Evolutionary conservation across 2,888 invertebrate genomes (phyloP).

Genomic region (Eristalinus sepulchralis): DNA sequence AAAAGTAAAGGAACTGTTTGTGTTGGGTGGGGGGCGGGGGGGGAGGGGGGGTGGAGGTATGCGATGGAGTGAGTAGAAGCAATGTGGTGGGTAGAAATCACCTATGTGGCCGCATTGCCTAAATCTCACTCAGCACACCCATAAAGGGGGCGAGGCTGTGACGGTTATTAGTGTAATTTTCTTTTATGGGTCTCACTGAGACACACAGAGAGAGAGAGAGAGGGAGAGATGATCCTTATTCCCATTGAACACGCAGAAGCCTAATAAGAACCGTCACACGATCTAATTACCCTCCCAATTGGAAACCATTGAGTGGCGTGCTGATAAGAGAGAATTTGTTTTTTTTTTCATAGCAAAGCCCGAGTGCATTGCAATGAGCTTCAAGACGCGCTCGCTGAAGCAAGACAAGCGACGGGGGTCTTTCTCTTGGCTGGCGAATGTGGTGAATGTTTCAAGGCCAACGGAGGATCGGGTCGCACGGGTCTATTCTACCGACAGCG

Average conservation of each 20-base stretch:
- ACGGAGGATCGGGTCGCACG: not conserved
- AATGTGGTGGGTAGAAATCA: not conserved
- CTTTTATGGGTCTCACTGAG: not conserved
- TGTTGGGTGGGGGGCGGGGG: not conserved
- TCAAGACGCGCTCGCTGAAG: not conserved
- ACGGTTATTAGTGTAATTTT: not conserved
- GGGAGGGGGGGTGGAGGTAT: not conserved
- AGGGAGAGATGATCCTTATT: too few relatives aligned
- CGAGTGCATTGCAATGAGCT: too few relatives aligned
- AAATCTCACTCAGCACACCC: constrained; percentile 1
- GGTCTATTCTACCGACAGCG: too few relatives aligned
- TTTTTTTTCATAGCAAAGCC: too few relatives aligned
- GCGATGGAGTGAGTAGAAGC: not conserved
- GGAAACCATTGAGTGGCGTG: too few relatives aligned
- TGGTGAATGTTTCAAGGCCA: not conserved
- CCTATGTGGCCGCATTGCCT: not conserved
- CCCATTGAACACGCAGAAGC: constrained; percentile 20
- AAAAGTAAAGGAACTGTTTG: constrained; percentile 23
- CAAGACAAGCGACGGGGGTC: not conserved
- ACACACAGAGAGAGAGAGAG: too few relatives aligned
- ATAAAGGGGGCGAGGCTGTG: not conserved
- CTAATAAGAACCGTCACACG: too few relatives aligned
- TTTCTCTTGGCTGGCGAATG: too few relatives aligned
- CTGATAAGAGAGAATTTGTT: too few relatives aligned
- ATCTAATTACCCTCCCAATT: too few relatives aligned